A percentile compares a stretch with the other conserved stretches of the same genome.
phyloP scores from a whole-genome alignment of 1,140 invertebrate species.

The Leptoteleia sp. region DNA sequence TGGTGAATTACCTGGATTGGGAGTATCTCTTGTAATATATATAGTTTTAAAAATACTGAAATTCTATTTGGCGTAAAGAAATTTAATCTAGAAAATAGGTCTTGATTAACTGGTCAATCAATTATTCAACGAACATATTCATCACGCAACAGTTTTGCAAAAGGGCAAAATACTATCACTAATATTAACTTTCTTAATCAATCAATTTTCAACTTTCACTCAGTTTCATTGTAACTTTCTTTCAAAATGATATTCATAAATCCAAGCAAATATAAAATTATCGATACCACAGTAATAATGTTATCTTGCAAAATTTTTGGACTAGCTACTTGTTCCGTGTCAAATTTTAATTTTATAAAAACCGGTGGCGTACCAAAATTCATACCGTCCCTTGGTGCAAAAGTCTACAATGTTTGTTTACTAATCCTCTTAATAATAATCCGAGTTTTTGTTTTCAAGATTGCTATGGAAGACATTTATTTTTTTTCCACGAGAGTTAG shows the following conservation, averaged over 20 bases:
- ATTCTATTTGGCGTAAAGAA: too few relatives aligned
- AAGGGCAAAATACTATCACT: too few relatives aligned
- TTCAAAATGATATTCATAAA: constrained; percentile 6
- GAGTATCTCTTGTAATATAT: too few relatives aligned
- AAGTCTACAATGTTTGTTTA: neutral
- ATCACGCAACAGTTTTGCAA: too few relatives aligned
- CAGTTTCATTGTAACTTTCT: neutral
- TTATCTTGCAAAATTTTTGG: constrained; percentile 13
- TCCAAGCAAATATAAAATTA: constrained; percentile 8
- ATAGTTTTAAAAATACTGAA: too few relatives aligned
- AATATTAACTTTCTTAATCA: too few relatives aligned
- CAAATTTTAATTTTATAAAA: neutral
- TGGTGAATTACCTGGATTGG: too few relatives aligned
- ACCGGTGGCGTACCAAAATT: neutral
- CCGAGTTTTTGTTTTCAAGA: neutral
- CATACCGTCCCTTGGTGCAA: neutral
- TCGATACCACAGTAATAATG: neutral
- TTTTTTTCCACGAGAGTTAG: neutral
- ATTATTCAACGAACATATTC: too few relatives aligned
- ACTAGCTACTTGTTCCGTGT: neutral
- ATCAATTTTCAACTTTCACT: too few relatives aligned
- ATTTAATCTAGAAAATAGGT: too few relatives aligned
- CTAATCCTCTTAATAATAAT: neutral
- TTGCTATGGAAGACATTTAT: too few relatives aligned
- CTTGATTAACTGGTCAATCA: too few relatives aligned